Conservation (phyloP, 2,888 invertebrate species). For the Zaprionus lineosus region DNA sequence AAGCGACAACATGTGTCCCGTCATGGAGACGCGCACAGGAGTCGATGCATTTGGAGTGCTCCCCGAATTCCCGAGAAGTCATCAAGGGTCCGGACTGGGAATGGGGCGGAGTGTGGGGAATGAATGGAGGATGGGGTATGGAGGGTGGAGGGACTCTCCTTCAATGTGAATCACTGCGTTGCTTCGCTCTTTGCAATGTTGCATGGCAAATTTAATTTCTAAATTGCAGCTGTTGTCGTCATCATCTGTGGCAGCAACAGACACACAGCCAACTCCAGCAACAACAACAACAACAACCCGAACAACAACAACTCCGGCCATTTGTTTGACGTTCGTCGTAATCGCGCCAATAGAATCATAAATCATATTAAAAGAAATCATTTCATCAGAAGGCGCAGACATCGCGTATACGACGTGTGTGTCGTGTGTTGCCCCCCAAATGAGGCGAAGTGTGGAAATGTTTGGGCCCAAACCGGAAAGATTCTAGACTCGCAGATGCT, state of each 20-base stretch:
- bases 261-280: slow-evolving; percentile 3
- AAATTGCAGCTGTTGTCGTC: slow-evolving; percentile 79
- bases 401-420: slow-evolving; percentile 44
- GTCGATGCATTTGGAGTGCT: slow-evolving; percentile 4
- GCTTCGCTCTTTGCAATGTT: slow-evolving; percentile 64
- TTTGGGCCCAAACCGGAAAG: too few species aligned
- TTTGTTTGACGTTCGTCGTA: slow-evolving; percentile 45
- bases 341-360: slow-evolving; percentile 68
- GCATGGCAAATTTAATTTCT: slow-evolving; percentile 80
- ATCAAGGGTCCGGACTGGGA: slow-evolving; percentile 4
- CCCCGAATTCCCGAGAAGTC: slow-evolving; percentile 27
- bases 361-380: slow-evolving; percentile 56
- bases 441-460: slow-evolving; percentile 16
- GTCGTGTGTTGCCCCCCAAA: neutral
- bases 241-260: slow-evolving; percentile 19
- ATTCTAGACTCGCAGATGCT: too few species aligned
- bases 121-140: neutral
- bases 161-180: slow-evolving; percentile 57
- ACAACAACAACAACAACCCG: neutral
- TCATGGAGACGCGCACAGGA: slow-evolving; percentile 42
- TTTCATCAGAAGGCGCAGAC: slow-evolving; percentile 47
- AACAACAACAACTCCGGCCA: slow-evolving; percentile 26
- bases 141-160: slow-evolving; percentile 23
- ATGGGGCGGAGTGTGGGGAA: neutral
- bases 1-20: slow-evolving; percentile 69